These are phyloP conservation scores for Lynx canadensis DNA, from an alignment of 2,113 vertebrate genomes.

Conservation along the genomic window DNA sequence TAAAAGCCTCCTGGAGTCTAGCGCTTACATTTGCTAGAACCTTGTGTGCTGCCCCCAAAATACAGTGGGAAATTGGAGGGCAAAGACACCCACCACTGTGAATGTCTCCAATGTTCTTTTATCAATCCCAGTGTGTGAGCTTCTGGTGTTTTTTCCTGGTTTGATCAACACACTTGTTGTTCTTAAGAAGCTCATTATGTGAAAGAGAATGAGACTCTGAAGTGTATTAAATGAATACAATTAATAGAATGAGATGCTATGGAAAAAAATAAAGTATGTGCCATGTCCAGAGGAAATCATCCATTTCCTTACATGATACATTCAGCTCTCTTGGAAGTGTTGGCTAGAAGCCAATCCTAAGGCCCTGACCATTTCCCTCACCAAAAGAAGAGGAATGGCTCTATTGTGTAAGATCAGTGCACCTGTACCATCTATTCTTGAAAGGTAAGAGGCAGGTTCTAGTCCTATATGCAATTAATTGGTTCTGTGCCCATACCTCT, in stretches of 20 bases:
- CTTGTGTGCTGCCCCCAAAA: accelerated
- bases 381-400: not conserved
- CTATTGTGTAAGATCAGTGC: not conserved
- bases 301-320: not conserved
- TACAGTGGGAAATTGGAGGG: not conserved
- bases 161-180: not conserved
- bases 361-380: not conserved
- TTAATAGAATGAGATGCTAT: not conserved
- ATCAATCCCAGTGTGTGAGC: not conserved
- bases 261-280: not conserved
- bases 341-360: not conserved
- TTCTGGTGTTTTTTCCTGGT: not conserved
- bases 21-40: not conserved
- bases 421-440: not conserved
- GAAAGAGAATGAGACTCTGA: not conserved
- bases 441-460: not conserved
- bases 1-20: not conserved
- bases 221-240: not conserved
- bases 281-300: not conserved
- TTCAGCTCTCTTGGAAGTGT: not conserved
- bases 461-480: not conserved
- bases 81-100: not conserved
- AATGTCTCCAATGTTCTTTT: not conserved
- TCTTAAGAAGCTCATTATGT: not conserved
- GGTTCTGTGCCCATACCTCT: not conserved